Conservation (phyloP, 2,797 vertebrate genomes). For the Odontamblyopus lacepedii region DNA sequence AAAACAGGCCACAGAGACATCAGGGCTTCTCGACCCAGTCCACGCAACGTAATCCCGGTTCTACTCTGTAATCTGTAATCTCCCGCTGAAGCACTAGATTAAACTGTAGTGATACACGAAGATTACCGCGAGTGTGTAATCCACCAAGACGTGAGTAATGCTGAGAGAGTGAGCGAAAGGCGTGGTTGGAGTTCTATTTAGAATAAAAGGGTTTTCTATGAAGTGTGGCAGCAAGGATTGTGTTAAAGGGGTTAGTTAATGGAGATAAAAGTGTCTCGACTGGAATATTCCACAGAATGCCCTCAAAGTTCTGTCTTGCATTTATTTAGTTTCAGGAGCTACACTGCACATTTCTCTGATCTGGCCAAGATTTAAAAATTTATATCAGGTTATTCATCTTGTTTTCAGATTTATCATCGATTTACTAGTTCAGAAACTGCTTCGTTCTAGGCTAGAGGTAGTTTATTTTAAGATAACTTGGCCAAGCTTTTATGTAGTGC, state of each 20-base stretch:
- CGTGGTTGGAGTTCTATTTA: constrained; percentile 13
- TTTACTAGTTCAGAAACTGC: no score
- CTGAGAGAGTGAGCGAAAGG: constrained; percentile 30
- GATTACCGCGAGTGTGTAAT: constrained; percentile 64
- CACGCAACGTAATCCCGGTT: constrained; percentile 53
- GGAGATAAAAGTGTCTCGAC: no score
- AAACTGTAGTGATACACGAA: constrained; percentile 59
- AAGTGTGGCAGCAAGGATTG: constrained; percentile 19
- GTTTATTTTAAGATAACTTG: no score
- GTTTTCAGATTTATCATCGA: no score
- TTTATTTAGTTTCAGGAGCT: neutral
- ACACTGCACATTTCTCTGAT: no score
- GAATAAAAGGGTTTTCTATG: constrained; percentile 19
- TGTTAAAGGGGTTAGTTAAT: no score
- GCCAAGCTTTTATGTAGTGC: no score
- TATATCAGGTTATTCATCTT: no score
- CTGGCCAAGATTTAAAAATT: no score
- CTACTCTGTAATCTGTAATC: constrained; percentile 63
- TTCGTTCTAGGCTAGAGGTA: no score
- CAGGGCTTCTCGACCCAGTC: constrained; percentile 28
- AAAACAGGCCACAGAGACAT: constrained; percentile 6
- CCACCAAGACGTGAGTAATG: constrained; percentile 50
- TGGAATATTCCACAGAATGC: no score
- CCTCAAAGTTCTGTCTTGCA: neutral
- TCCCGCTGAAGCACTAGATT: constrained; percentile 54